Percentiles rank a stretch among this genome's conserved stretches.
Evolutionary conservation across 2,113 vertebrate species (phyloP).

Genomic region (Cisticola juncidis): DNA sequence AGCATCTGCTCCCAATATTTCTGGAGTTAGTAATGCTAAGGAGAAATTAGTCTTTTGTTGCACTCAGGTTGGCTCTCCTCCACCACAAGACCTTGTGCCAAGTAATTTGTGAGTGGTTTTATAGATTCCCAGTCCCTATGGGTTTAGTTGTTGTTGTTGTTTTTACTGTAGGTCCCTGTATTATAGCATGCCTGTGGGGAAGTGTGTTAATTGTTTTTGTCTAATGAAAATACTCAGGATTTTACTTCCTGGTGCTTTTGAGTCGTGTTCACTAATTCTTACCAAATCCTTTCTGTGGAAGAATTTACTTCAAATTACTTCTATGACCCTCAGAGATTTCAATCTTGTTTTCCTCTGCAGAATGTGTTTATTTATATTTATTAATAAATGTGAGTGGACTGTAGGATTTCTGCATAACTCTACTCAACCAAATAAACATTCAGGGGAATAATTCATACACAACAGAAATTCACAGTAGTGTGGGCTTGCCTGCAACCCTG

Average conservation of each 20-base stretch:
- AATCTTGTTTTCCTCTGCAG: background rate
- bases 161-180: background rate
- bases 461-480: background rate
- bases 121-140: background rate
- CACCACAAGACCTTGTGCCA: slow-evolving; percentile 18
- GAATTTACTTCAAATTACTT: background rate
- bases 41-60: slow-evolving; percentile 32
- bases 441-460: background rate
- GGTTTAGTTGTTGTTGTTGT: background rate
- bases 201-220: background rate
- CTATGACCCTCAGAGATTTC: background rate
- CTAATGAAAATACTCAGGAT: background rate
- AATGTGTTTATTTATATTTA: background rate
- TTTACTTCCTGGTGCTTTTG: background rate
- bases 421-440: background rate
- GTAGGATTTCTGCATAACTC: background rate
- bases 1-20: slow-evolving; percentile 23
- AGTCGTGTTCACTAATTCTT: background rate
- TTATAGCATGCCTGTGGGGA: background rate
- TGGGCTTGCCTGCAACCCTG: background rate
- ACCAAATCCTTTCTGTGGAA: background rate
- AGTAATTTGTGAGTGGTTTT: slow-evolving; percentile 14
- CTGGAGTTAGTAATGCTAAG: background rate
- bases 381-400: background rate
- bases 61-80: slow-evolving; percentile 7